Conservation (phyloP, 2,113 vertebrate species). For the Ranitomeya variabilis region DNA sequence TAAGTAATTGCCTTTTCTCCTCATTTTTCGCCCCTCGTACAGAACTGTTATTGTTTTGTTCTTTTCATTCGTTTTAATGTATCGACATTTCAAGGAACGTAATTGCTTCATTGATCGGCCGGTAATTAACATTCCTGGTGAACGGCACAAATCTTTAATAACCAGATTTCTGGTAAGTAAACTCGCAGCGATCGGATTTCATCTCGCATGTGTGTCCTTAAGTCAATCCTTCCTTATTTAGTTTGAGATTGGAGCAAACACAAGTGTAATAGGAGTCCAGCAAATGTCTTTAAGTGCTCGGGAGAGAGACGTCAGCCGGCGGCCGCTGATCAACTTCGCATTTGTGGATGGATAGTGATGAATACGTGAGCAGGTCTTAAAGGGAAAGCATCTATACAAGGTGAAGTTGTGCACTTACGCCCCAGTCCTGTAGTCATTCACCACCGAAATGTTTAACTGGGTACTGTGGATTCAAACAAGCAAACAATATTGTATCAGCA, state of each 20-base stretch:
- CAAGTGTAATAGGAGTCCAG: constrained; percentile 23
- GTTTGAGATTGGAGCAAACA: constrained; percentile 28
- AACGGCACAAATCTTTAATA: constrained; percentile 26
- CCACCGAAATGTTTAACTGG: neutral
- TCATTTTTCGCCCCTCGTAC: neutral
- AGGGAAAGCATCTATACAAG: neutral
- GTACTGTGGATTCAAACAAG: too few relatives aligned
- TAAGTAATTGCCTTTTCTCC: constrained; percentile 39
- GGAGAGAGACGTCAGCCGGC: neutral
- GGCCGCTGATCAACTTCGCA: neutral
- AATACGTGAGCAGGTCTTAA: neutral
- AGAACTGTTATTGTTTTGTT: constrained; percentile 38
- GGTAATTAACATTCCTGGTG: constrained; percentile 24
- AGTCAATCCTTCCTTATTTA: constrained; percentile 39
- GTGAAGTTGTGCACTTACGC: neutral
- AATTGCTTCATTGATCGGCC: constrained; percentile 46
- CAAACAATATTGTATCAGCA: too few relatives aligned
- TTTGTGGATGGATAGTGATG: neutral
- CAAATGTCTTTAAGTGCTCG: neutral
- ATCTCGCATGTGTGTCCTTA: constrained; percentile 28
- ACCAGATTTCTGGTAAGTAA: constrained; percentile 37
- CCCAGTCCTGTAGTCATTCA: neutral
- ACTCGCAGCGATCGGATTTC: constrained; percentile 13
- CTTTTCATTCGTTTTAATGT: constrained; percentile 43
- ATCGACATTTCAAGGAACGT: constrained; percentile 36